Conservation (phyloP, 2,113 vertebrate species). For the Takifugu flavidus region DNA sequence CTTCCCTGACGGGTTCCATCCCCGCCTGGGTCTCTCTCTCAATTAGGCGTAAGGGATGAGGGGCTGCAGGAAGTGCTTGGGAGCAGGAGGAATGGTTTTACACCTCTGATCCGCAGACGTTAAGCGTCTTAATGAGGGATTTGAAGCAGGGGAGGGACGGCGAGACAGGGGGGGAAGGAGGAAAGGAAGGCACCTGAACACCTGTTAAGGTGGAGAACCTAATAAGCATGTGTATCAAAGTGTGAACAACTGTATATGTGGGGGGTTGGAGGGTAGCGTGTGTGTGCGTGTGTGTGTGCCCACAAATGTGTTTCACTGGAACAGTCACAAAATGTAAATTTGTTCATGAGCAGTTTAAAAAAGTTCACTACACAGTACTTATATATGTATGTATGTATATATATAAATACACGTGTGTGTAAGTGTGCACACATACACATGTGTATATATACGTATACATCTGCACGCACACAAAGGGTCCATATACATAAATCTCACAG, state of each 20-base stretch:
- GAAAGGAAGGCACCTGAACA: constrained; percentile 59
- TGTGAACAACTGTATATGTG: constrained; percentile 47
- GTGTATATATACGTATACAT: not conserved
- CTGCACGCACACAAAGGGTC: not conserved
- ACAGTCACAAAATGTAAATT: too few species aligned
- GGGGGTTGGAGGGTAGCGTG: not conserved
- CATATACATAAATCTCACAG: not conserved
- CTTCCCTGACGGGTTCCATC: constrained; percentile 35
- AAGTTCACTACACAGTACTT: not conserved
- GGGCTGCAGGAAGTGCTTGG: constrained; percentile 37
- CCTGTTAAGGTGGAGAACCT: constrained; percentile 63
- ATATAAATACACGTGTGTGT: not conserved
- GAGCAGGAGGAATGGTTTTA: constrained; percentile 62
- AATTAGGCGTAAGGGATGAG: constrained; percentile 68
- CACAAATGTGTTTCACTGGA: too few species aligned
- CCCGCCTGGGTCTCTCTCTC: constrained; percentile 55
- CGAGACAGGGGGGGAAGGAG: constrained; percentile 43
- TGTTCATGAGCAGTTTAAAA: not conserved
- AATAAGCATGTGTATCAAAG: constrained; percentile 59
- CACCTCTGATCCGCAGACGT: constrained; percentile 66
- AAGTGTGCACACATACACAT: not conserved
- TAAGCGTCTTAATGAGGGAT: constrained; percentile 66
- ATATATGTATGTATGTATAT: not conserved
- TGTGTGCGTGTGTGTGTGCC: constrained; percentile 12
- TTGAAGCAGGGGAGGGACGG: constrained; percentile 50